Conservation (phyloP, 2,888 invertebrate species). For the Ashinkailepas kermadecensis region DNA sequence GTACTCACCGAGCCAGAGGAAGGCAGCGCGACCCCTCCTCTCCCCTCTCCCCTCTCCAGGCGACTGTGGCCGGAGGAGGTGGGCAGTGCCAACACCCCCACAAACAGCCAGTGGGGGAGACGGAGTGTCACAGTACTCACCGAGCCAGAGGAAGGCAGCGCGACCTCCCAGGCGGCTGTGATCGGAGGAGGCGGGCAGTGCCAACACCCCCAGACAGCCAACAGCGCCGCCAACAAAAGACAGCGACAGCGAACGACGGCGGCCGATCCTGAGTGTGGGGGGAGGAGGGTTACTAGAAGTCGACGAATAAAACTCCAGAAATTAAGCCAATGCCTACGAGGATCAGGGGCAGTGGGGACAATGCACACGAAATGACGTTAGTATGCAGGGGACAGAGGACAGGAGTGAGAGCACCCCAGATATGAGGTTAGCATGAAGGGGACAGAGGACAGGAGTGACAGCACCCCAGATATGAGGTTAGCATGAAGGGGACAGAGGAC, state of each 20-base stretch:
- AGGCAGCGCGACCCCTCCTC: too few relatives aligned
- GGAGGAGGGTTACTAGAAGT: not conserved
- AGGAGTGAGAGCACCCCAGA: not conserved
- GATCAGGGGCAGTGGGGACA: not conserved
- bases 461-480: too few relatives aligned
- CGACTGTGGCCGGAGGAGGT: too few relatives aligned
- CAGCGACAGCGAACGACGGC: not conserved
- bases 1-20: too few relatives aligned
- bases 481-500: not conserved
- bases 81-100: too few relatives aligned
- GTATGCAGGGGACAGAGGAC: not conserved
- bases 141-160: conserved; percentile 6
- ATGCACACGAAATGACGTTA: too few relatives aligned
- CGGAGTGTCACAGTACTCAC: not conserved
- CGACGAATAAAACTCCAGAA: not conserved
- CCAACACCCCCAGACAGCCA: conserved; percentile 12
- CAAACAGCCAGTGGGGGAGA: too few relatives aligned
- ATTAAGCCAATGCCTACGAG: not conserved
- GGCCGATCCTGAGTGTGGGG: not conserved
- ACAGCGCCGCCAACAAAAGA: not conserved
- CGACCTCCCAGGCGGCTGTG: not conserved
- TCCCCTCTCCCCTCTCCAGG: too few relatives aligned
- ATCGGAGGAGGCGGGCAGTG: not conserved
- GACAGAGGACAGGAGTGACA: too few relatives aligned
- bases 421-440: too few relatives aligned